Evolutionary conservation across 1,140 invertebrate genomes (phyloP).

Genomic region (Drosophila tristis): DNA sequence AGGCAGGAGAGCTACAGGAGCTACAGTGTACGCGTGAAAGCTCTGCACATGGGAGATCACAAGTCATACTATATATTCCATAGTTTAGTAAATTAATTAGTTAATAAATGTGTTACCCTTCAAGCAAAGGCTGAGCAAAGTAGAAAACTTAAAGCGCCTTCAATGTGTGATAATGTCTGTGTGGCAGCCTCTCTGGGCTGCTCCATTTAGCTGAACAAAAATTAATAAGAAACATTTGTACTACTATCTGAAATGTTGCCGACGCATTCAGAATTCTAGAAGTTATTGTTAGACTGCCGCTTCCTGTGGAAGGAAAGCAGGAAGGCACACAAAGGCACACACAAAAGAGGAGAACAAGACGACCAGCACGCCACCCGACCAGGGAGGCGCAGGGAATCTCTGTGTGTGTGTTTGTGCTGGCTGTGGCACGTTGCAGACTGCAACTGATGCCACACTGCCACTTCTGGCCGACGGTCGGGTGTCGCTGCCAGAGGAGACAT

Average conservation of each 20-base stretch:
- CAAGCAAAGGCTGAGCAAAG: too few relatives aligned
- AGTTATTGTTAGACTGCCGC: conserved; percentile 41
- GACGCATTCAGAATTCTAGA: conserved; percentile 5
- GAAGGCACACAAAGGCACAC: not conserved
- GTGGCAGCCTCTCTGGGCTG: not conserved
- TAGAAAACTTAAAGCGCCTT: too few relatives aligned
- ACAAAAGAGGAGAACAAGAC: not conserved
- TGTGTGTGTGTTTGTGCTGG: too few relatives aligned
- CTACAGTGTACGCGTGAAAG: too few relatives aligned
- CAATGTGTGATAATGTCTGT: too few relatives aligned
- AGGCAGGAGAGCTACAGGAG: too few relatives aligned
- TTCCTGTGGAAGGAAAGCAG: conserved; percentile 8
- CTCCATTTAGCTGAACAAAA: conserved; percentile 14
- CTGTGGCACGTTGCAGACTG: conserved; percentile 11
- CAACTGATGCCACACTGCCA: conserved; percentile 51
- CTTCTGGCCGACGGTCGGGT: conserved; percentile 39
- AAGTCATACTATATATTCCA: too few relatives aligned
- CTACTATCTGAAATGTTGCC: conserved; percentile 30
- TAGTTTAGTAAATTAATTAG: too few relatives aligned
- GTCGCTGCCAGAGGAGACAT: conserved; percentile 59
- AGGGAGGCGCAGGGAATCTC: not conserved
- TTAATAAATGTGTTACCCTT: too few relatives aligned
- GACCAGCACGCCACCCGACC: too few relatives aligned
- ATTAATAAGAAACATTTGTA: conserved; percentile 39
- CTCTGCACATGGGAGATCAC: too few relatives aligned